These are phyloP conservation scores for Anabacerthia variegaticeps DNA, from an alignment of 2,797 vertebrate species.

Conservation along the genomic window DNA sequence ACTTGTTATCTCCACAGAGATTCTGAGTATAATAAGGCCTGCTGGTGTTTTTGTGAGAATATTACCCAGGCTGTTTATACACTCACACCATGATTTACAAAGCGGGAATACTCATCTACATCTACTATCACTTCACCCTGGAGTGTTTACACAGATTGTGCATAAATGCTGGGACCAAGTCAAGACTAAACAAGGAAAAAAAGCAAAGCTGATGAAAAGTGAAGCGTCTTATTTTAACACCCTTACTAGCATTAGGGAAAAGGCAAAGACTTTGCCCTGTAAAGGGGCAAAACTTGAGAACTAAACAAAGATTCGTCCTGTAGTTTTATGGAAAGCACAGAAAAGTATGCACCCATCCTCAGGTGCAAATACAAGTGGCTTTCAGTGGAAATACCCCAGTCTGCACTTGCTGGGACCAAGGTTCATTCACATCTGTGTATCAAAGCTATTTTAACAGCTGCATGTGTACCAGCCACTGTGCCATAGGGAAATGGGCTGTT, in stretches of 20 bases:
- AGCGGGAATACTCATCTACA: neutral
- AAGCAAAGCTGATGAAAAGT: neutral
- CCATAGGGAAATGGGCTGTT: fast-evolving
- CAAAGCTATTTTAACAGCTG: neutral
- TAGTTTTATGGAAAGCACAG: neutral
- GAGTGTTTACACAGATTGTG: neutral
- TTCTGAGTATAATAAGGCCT: neutral
- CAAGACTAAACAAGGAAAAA: neutral
- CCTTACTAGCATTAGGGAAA: neutral
- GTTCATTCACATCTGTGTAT: neutral
- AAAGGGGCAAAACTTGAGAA: neutral
- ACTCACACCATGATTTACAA: neutral
- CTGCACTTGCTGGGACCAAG: neutral
- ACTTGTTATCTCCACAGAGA: neutral
- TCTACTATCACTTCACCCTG: neutral
- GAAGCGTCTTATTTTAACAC: neutral
- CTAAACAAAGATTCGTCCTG: neutral
- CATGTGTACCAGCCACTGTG: neutral
- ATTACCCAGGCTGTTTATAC: neutral
- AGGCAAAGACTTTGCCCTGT: neutral
- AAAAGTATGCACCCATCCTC: neutral
- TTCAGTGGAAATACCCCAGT: neutral
- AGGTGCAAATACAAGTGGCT: neutral
- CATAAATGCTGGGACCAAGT: neutral
- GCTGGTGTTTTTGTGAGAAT: neutral